Evolutionary conservation across 2,113 vertebrate genomes (phyloP).

Genomic region (Parus major): DNA sequence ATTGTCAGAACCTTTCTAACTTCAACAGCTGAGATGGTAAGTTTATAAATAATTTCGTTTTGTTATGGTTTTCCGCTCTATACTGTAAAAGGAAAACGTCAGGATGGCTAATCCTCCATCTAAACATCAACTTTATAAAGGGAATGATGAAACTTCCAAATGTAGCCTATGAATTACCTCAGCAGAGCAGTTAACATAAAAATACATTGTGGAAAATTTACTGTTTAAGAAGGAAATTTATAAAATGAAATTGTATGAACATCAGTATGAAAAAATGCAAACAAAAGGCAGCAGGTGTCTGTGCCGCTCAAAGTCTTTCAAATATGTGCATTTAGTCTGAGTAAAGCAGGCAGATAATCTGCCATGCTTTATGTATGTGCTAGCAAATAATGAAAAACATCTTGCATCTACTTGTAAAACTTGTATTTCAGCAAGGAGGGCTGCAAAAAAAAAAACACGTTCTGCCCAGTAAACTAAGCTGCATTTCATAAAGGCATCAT

Average conservation of each 20-base stretch:
- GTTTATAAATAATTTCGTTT: not conserved
- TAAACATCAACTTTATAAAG: not conserved
- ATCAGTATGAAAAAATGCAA: not conserved
- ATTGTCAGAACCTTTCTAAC: not conserved
- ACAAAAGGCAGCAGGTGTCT: not conserved
- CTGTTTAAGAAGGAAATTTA: not conserved
- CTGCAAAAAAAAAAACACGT: not conserved
- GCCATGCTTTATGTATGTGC: fast-evolving
- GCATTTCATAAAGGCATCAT: not conserved
- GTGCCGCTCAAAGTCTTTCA: not conserved
- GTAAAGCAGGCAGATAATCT: not conserved
- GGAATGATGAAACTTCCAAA: not conserved
- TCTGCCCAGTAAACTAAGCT: not conserved
- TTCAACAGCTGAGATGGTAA: not conserved
- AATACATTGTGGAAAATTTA: not conserved
- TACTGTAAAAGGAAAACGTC: not conserved
- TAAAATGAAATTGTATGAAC: not conserved
- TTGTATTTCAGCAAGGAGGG: not conserved
- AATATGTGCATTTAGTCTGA: not conserved
- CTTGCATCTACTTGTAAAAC: not conserved
- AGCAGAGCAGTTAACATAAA: not conserved
- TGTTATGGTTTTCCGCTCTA: not conserved
- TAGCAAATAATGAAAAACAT: not conserved
- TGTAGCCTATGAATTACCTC: not conserved
- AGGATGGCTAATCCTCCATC: not conserved